Base-by-base conservation (phyloP, 2,797 vertebrate genomes). In the Ptychobarbus kaznakovi region DNA sequence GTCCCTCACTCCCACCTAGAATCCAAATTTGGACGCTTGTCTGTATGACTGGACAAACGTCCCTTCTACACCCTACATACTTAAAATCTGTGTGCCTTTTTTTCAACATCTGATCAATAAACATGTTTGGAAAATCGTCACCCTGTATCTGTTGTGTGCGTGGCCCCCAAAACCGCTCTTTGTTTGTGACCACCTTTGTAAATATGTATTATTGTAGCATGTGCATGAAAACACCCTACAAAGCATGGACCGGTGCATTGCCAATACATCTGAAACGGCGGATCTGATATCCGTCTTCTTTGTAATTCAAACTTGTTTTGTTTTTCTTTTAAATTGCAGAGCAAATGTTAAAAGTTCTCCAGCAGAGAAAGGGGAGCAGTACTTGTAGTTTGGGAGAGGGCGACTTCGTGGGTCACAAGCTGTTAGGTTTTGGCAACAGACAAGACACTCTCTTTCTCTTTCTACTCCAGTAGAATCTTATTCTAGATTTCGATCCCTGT, bases 241-340 rank as follows among this genome's bases (percentile, higher is more conserved):
- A 87, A 80, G 91, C 81, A 86, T 84, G 76, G 87, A 69, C 79
- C 86, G 66, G 76, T 75, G 85, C 79, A 77, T 73, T 65, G 46
- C 53, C 53, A 78, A 40, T 46, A 75, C 51, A 72, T 75, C 46
- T 85, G 63, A 79, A 81, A 83, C 73, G 86, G 87, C 91, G 90
- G 90, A 89, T 66, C 86, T 88, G 89, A 88, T 82, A 53, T 80
- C 84, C 82, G 79, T 91, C 93, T 90, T 53, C 91, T 89, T 87
- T 92, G 88, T 91, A 88, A 87, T 94, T 95, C 93, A 95, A 95
- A 94, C 81, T 0, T 96, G 91, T 97, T 93, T 93, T 85, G 83
- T 85, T 96, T 94, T 93, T 95, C 94, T 95, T 95, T 96, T 97
- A 94, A 97, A 96, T 96, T 96, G 92, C 96, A 97, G 96, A 95